Percentiles rank a stretch among this genome's conserved stretches.
Conservation (phyloP, 2,113 vertebrate species). For the Monopterus albus region DNA sequence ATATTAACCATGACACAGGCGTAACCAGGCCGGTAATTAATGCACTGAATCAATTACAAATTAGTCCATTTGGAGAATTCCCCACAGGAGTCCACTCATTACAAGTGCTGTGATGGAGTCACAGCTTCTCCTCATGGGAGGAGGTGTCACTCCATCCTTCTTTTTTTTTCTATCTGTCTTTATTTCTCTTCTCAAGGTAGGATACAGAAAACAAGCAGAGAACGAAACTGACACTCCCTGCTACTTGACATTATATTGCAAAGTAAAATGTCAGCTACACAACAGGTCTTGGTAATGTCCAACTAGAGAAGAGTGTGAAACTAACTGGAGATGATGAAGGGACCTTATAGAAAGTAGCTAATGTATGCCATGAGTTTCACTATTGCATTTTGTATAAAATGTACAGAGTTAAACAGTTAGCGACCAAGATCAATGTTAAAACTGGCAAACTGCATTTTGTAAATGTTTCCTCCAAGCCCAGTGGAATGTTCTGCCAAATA, state of each 20-base stretch:
- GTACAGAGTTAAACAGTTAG: no score
- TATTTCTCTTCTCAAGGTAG: constrained; percentile 59
- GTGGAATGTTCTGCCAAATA: not conserved
- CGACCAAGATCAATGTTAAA: no score
- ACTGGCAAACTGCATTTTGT: no score
- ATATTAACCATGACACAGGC: constrained; percentile 86
- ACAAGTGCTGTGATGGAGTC: constrained; percentile 77
- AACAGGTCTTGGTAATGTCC: constrained; percentile 26
- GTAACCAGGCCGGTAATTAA: constrained; percentile 84
- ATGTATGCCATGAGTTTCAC: not conserved
- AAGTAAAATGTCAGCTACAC: constrained; percentile 42
- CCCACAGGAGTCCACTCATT: constrained; percentile 81
- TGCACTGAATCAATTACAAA: constrained; percentile 86
- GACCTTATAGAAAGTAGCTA: not conserved
- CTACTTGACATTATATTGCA: constrained; percentile 28
- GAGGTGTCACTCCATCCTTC: constrained; percentile 65
- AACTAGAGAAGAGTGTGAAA: not conserved
- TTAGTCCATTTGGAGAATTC: constrained; percentile 83
- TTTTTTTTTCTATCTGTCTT: constrained; percentile 53
- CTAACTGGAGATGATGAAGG: constrained; percentile 21
- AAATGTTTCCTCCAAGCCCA: not conserved
- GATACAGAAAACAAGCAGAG: constrained; percentile 48
- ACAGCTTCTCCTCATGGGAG: constrained; percentile 67
- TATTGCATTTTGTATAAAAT: no score
- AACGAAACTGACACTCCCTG: constrained; percentile 50